Evolutionary conservation across 2,888 invertebrate genomes (phyloP), one percentile per base, ranked within the genome.

Genomic region (Carabus problematicus): DNA sequence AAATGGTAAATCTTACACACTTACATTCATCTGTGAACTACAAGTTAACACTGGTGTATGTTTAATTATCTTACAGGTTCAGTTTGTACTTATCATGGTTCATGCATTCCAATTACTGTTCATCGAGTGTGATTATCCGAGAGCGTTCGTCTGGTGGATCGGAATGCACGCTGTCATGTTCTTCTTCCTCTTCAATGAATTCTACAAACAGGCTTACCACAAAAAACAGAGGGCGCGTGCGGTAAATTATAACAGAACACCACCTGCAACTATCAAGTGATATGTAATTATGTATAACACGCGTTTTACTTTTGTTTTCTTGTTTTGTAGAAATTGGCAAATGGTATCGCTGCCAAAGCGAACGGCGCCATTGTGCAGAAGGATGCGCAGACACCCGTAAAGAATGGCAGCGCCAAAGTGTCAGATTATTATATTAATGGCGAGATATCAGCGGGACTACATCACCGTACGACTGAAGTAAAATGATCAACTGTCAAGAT

Each of bases 161-260:
- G 95, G 95, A 70, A 89, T 93, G 85, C 97, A 97, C 83, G 97
- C 96, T 1, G 90, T 96, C 73, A 92, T 97, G 89, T 97, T 97
- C 89, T 93, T 95, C 87, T 91, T 95, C 87, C 87, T 97, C 71
- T 97, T 97, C 87, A 92, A 91, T 79, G 92, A 97, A 81, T 97
- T 97, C 86, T 97, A 97, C 87, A 91, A 91, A 79, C 89, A 92
- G 80, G 88, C 90, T 14, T 94, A 94, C 84, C 82, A 76, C 76
- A 82, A 77, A 73, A 79, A 79, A 72, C 70, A 59, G 68, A 75
- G 74, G 77, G 79, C 14, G 14, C 11, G 2, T 45, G 11, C 14
- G 14, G 14, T 12, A 45, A 45, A 6, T 45, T 45, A 12, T n/a
- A 54, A 8, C 54, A 16, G n/a, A 54, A 18, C 8, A 14, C 16